Conservation (phyloP, 2,113 vertebrate genomes). For the Prinia subflava region DNA sequence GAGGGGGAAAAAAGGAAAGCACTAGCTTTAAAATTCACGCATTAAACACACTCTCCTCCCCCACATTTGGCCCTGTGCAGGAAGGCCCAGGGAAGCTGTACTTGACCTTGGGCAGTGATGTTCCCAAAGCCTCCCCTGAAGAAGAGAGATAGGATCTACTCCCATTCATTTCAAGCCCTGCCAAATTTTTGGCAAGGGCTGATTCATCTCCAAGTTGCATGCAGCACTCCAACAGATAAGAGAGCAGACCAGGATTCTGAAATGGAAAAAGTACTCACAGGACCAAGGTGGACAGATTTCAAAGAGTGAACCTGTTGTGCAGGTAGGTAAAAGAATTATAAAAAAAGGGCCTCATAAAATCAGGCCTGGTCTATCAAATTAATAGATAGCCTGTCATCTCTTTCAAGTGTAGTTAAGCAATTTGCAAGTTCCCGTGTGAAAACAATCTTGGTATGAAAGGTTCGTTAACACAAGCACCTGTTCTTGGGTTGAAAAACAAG, state of each 20-base stretch:
- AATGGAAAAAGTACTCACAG: background rate
- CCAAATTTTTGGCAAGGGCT: background rate
- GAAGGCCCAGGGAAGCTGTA: background rate
- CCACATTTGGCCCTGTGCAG: background rate
- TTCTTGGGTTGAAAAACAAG: background rate
- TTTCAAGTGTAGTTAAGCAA: background rate
- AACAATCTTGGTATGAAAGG: background rate
- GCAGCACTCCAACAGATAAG: background rate
- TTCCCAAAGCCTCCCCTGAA: background rate
- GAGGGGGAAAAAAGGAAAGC: rapidly evolving
- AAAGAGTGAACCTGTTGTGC: background rate
- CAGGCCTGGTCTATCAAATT: background rate
- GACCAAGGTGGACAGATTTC: rapidly evolving
- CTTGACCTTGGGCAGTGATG: too few relatives aligned
- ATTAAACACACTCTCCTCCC: background rate
- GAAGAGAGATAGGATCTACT: background rate
- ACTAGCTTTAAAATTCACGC: background rate
- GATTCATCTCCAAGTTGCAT: background rate
- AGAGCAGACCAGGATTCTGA: background rate
- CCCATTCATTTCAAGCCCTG: background rate
- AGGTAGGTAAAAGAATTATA: background rate
- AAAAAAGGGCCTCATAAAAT: background rate
- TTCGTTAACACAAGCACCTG: background rate
- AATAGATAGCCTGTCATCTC: background rate
- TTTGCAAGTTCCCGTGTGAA: background rate